phyloP scores from a whole-genome alignment of 2,888 invertebrate species.

The Brachycybe producta region DNA sequence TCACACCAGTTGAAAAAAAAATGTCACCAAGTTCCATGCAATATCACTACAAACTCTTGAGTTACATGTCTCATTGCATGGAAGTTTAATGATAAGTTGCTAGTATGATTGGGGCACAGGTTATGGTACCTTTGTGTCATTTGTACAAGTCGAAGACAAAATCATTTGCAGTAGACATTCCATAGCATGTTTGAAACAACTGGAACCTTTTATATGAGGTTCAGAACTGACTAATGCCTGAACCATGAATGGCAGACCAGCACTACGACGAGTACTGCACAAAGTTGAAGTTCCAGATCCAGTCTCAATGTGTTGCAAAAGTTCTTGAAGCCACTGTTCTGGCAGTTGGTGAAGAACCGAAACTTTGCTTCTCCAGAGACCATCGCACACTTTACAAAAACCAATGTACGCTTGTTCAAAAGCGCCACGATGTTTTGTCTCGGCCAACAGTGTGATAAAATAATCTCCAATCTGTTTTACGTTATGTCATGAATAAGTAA shows the following conservation, averaged over 20 bases:
- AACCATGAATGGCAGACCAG: conserved; percentile 85
- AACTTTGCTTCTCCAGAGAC: conserved; percentile 43
- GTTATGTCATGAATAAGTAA: conserved; percentile 21
- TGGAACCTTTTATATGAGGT: conserved; percentile 45
- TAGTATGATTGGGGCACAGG: too few relatives aligned
- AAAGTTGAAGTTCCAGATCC: conserved; percentile 38
- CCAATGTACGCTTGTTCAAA: conserved; percentile 90
- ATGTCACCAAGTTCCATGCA: too few relatives aligned
- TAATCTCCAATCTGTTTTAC: conserved; percentile 29
- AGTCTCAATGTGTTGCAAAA: conserved; percentile 30
- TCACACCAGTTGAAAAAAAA: too few relatives aligned
- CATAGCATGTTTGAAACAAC: conserved; percentile 48
- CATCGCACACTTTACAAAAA: conserved; percentile 58
- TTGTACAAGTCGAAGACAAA: conserved; percentile 22
- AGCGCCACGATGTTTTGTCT: conserved; percentile 87
- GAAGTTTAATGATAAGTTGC: too few relatives aligned
- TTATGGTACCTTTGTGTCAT: conserved; percentile 24
- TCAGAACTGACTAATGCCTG: conserved; percentile 56
- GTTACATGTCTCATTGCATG: too few relatives aligned
- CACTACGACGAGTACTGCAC: conserved; percentile 77
- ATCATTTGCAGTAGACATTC: conserved; percentile 40
- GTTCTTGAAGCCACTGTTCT: conserved; percentile 31
- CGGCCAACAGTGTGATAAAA: conserved; percentile 34
- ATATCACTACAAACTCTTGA: too few relatives aligned
- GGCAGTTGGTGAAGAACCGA: conserved; percentile 27